Percentiles rank a stretch among this genome's conserved stretches.
Evolutionary conservation across 2,888 invertebrate genomes (phyloP).

Genomic region (Kuschelorhynchus macadamiae): DNA sequence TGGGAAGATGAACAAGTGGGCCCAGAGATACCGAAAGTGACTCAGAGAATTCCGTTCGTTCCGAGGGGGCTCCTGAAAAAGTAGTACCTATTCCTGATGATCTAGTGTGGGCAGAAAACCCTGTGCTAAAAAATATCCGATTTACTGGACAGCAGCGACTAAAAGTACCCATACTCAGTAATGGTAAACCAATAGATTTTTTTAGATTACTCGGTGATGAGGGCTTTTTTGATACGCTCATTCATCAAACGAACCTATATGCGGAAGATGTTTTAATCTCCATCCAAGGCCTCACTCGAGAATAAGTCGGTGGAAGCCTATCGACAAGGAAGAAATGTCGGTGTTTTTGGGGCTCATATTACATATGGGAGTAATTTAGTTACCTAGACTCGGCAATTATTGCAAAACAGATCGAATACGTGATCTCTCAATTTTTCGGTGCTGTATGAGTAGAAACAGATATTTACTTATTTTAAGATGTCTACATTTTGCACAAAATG

Average conservation of each 20-base stretch:
- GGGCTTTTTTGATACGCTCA: background rate
- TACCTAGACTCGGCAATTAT: slow-evolving; percentile 6
- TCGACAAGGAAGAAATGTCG: slow-evolving; percentile 2
- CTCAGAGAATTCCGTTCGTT: too few species aligned
- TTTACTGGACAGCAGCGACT: too few species aligned
- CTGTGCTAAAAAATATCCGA: too few species aligned
- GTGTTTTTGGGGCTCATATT: slow-evolving; percentile 13
- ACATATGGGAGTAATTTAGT: slow-evolving; percentile 18
- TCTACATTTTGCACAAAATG: background rate
- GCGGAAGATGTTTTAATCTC: background rate
- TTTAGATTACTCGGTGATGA: background rate
- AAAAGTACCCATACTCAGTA: too few species aligned
- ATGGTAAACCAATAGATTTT: background rate
- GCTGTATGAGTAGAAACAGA: slow-evolving; percentile 14
- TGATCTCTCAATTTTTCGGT: background rate
- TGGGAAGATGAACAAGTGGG: too few species aligned
- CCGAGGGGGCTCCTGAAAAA: too few species aligned
- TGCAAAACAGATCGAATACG: slow-evolving; percentile 11
- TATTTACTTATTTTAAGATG: background rate
- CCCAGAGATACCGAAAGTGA: too few species aligned
- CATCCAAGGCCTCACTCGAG: background rate
- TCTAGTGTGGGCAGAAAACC: too few species aligned
- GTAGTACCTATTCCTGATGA: too few species aligned
- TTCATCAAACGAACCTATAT: background rate
- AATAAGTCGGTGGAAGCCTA: slow-evolving; percentile 7